Base-by-base conservation (phyloP, 2,888 invertebrate species). In the Sphaeridia pumilis region DNA sequence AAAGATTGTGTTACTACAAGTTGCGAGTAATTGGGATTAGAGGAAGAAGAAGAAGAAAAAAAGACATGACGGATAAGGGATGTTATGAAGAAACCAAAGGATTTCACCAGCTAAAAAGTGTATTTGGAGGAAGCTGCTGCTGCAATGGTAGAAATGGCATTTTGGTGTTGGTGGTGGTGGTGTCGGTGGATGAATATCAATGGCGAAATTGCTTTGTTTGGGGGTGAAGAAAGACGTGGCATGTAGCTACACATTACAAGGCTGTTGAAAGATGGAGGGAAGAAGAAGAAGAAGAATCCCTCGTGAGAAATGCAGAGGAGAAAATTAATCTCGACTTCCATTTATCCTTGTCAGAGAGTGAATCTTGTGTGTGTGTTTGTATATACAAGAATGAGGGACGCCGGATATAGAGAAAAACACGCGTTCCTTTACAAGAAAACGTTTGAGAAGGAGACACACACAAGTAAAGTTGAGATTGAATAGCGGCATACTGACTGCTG, bases 271-370 rank as follows among this genome's bases (percentile, higher is more conserved):
- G 51, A 51, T 46, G 46, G 46, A 49, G 42, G 52, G 52, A 53
- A 49, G 56, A 59, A 62, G 53, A n/a, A n/a, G n/a, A n/a, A n/a
- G n/a, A 59, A 62, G 53, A n/a, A n/a, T n/a, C n/a, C 62, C 64
- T 64, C 62, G 64, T 62, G 64, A 64, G 64, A 64, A 63, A 64
- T 64, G 62, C 60, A 64, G 55, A 50, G 56, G 56, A 61, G 64
- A 64, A 64, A 64, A 64, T 64, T 62, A 64, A 64, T 64, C 64
- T 62, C 58, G 61, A 55, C 57, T 64, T 62, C 64, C 58, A 64
- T 64, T 64, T 64, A 64, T 64, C 62, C 61, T 62, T 64, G 64
- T 64, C 64, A 64, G 56, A n/a, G 44, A 52, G 35, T 55, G 55
- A 57, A 59, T 57, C 55, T 55, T 26, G 48, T 43, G n/a, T n/a